Base-by-base conservation (phyloP, 1,140 invertebrate species). In the Drosophila navojoa region DNA sequence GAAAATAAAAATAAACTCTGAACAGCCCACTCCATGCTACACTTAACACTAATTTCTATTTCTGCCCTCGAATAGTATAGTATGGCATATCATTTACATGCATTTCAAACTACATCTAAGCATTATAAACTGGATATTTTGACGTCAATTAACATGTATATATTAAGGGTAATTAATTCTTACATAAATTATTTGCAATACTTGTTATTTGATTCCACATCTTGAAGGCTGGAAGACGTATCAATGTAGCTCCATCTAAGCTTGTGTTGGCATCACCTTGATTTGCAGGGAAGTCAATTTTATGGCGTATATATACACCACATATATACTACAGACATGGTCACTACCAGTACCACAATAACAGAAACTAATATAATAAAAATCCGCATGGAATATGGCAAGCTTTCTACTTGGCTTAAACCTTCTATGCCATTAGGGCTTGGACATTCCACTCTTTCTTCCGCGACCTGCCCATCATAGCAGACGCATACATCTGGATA, bases 271-370 rank as follows among this genome's bases (percentile, higher is more conserved):
- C 0, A 22, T 22, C 19, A 22, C 19, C 19, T 22, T 3, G 19
- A 22, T 22, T 22, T 22, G 3, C 19, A 22, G 1, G 3, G 3
- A 22, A 22, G 19, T 22, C 19, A 22, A 22, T 22, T 2, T 22
- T 22, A 22, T 22, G 19, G 19, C 19, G 19, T 22, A 22, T 22
- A 22, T 22, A 22, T 22, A 22, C 19, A n/a, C n/a, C 19, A 22
- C 19, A 22, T 22, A 22, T 6, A 82, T 82, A n/a, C n/a, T 3
- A 22, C 19, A 22, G 2, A 22, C 5, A 82, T 82, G 5, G 76
- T 42, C 4, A 82, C 10, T 0, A 54, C 44, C 54, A 89, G 27
- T 7, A 63, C 27, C 9, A 77, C 1, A 7, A 38, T 45, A 10
- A 47, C 32, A 13, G 5, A 32, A 7, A 55, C 50, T 32, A 76